These are phyloP conservation scores for Stenoptilia bipunctidactyla DNA, from an alignment of 2,888 invertebrate genomes.

Conservation along the genomic window DNA sequence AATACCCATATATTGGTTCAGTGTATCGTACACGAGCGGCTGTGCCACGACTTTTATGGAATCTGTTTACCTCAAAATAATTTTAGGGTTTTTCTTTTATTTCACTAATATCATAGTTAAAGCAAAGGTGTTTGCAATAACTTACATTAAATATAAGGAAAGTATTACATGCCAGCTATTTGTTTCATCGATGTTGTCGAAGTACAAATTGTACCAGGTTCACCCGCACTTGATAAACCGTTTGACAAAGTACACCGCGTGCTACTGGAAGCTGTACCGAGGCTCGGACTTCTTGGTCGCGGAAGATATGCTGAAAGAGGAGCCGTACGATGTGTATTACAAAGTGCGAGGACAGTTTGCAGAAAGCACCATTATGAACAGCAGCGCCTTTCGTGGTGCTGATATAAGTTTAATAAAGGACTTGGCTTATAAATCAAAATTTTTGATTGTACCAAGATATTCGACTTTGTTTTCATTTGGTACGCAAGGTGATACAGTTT, in stretches of 20 bases:
- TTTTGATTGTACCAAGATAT: conserved; percentile 33
- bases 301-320: conserved; percentile 26
- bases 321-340: conserved; percentile 46
- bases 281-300: conserved; percentile 40
- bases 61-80: no score
- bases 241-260: conserved; percentile 36
- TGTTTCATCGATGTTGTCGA: conserved; percentile 31
- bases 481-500: no score
- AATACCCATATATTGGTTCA: no score
- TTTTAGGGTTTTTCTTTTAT: no score
- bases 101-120: no score
- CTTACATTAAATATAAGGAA: no score
- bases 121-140: no score
- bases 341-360: conserved; percentile 47
- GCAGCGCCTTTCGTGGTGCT: conserved; percentile 29
- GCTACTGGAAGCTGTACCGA: conserved; percentile 47
- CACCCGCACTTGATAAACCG: conserved; percentile 35
- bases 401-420: conserved; percentile 34
- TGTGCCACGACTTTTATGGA: no score
- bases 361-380: conserved; percentile 34
- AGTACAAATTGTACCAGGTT: conserved; percentile 32
- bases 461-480: conserved; percentile 28
- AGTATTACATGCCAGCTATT: conserved; percentile 34
- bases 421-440: conserved; percentile 32
- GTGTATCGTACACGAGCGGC: no score